Percentiles rank a stretch among this genome's conserved stretches.
phyloP scores from a whole-genome alignment of 2,113 vertebrate genomes.

The Phoenicopterus ruber region DNA sequence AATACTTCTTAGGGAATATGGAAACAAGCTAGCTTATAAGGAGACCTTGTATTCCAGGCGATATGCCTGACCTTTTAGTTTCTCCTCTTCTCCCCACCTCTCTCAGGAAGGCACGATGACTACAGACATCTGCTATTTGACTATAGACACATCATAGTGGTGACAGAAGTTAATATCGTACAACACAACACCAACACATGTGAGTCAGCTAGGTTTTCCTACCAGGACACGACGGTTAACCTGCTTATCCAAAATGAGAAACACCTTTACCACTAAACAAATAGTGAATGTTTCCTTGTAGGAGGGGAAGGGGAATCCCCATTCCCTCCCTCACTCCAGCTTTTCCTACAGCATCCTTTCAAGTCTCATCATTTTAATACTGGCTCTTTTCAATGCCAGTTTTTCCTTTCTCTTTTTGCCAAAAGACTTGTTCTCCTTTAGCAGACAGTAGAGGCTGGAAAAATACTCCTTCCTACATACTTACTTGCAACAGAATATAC shows the following conservation, averaged over 20 bases:
- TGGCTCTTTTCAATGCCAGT: neutral
- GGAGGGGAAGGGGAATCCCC: neutral
- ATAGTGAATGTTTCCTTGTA: neutral
- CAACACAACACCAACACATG: neutral
- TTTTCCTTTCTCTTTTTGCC: constrained; percentile 25
- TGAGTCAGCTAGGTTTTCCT: neutral
- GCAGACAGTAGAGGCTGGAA: neutral
- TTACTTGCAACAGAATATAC: neutral
- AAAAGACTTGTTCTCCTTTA: constrained; percentile 14
- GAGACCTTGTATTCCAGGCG: neutral
- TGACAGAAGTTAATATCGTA: neutral
- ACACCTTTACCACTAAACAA: neutral
- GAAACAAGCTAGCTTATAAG: neutral
- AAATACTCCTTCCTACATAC: neutral
- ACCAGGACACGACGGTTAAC: neutral
- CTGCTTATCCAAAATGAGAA: neutral
- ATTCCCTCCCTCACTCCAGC: neutral
- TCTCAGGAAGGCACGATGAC: neutral
- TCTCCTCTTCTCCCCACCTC: neutral
- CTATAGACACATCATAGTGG: neutral
- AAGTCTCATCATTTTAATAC: neutral
- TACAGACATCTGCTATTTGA: neutral
- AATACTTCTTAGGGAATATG: neutral
- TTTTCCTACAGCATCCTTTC: neutral
- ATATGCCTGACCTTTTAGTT: neutral